These are phyloP conservation scores for Coleophora deauratella DNA, from an alignment of 2,888 invertebrate genomes.

Conservation along the genomic window DNA sequence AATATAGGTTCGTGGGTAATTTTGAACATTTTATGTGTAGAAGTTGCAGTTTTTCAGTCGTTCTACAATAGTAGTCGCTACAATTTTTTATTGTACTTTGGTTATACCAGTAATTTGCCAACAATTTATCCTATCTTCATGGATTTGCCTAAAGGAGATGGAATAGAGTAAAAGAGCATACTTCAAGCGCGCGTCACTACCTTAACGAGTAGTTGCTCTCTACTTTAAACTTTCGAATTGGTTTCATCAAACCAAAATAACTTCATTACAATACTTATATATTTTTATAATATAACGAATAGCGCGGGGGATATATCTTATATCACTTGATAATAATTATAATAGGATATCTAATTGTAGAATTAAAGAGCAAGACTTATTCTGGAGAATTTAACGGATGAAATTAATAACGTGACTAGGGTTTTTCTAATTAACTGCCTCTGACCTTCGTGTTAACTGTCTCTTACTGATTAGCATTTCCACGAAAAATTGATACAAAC, in stretches of 20 bases:
- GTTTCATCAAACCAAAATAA: constrained; percentile 4
- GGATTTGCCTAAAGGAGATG: too few relatives aligned
- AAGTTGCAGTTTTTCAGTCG: too few relatives aligned
- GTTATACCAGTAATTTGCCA: too few relatives aligned
- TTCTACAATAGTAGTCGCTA: too few relatives aligned
- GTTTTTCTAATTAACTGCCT: constrained; percentile 31
- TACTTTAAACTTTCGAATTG: constrained; percentile 16
- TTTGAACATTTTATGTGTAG: too few relatives aligned
- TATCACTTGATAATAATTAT: constrained; percentile 26
- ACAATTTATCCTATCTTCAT: too few relatives aligned
- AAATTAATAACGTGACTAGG: constrained; percentile 22
- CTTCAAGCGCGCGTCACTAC: too few relatives aligned
- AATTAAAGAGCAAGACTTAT: constrained; percentile 32
- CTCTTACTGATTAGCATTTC: too few relatives aligned
- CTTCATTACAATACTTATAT: constrained; percentile 20
- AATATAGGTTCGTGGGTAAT: too few relatives aligned
- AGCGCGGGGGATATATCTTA: constrained; percentile 18
- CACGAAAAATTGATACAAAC: too few relatives aligned
- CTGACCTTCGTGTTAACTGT: constrained; percentile 5
- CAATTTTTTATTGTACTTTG: too few relatives aligned
- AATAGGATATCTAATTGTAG: constrained; percentile 29
- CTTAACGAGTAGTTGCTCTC: constrained; percentile 16
- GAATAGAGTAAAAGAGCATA: too few relatives aligned
- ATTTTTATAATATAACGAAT: constrained; percentile 30
- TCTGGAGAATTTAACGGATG: constrained; percentile 30